Evolutionary conservation across 2,888 invertebrate species (phyloP).

Genomic region (Idaea dimidiata): DNA sequence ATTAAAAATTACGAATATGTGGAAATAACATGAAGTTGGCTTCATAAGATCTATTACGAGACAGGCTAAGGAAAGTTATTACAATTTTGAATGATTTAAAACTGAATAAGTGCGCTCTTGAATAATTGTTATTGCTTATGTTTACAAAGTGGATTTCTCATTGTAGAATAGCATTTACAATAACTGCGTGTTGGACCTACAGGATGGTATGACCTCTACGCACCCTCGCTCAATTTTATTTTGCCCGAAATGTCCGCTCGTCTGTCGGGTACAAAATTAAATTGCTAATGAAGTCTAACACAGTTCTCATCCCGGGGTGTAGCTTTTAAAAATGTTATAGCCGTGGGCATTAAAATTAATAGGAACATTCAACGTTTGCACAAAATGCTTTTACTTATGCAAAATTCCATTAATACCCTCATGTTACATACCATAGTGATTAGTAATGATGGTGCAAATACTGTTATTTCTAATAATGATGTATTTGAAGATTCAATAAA

Average conservation of each 20-base stretch:
- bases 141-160: conserved; percentile 22
- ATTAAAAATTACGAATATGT: neutral
- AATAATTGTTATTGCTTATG: conserved; percentile 8
- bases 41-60: neutral
- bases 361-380: conserved; percentile 33
- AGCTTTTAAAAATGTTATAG: conserved; percentile 38
- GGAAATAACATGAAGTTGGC: neutral
- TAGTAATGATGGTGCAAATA: too few relatives aligned
- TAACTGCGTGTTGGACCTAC: conserved; percentile 28
- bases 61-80: neutral
- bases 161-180: conserved; percentile 26
- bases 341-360: conserved; percentile 39
- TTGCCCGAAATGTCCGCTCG: conserved; percentile 44
- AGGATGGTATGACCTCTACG: conserved; percentile 25
- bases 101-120: neutral
- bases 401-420: neutral
- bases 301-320: conserved; percentile 40
- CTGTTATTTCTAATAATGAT: too few relatives aligned
- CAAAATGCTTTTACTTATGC: conserved; percentile 17
- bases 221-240: conserved; percentile 46
- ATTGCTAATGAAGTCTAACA: conserved; percentile 51
- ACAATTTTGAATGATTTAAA: neutral
- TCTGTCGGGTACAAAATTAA: conserved; percentile 50
- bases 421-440: too few relatives aligned
- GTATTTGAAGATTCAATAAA: too few relatives aligned